Evolutionary conservation across 1,140 invertebrate species (phyloP).

Genomic region (Subanguina moxae): DNA sequence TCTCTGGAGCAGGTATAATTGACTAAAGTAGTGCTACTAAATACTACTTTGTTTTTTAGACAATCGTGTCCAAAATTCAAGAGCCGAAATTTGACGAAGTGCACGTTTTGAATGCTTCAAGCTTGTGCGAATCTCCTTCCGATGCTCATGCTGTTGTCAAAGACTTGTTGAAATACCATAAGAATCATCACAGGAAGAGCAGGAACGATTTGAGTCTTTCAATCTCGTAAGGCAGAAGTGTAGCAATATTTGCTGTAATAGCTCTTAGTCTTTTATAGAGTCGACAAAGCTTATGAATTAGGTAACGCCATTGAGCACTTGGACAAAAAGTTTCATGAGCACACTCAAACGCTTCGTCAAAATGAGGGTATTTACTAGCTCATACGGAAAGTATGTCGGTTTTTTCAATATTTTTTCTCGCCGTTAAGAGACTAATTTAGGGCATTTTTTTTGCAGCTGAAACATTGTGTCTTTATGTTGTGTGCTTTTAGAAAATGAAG

Average conservation of each 20-base stretch:
- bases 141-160: slow-evolving; percentile 22
- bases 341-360: slow-evolving; percentile 44
- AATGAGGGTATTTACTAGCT: slow-evolving; percentile 45
- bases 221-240: slow-evolving; percentile 19
- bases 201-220: slow-evolving; percentile 27
- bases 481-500: too few species aligned
- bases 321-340: slow-evolving; percentile 47
- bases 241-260: background rate
- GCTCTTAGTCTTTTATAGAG: slow-evolving; percentile 12
- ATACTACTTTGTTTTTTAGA: too few species aligned
- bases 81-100: slow-evolving; percentile 28
- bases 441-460: too few species aligned
- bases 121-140: slow-evolving; percentile 15
- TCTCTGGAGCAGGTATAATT: too few species aligned
- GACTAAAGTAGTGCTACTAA: too few species aligned
- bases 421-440: too few species aligned
- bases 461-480: too few species aligned
- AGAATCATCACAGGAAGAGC: slow-evolving; percentile 16
- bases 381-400: too few species aligned
- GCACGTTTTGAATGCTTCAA: slow-evolving; percentile 14
- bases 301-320: slow-evolving; percentile 26
- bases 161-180: slow-evolving; percentile 15
- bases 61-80: too few species aligned
- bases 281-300: slow-evolving; percentile 31
- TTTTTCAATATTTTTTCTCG: too few species aligned